These are phyloP conservation scores for Drosophila neonasuta DNA, from an alignment of 2,888 invertebrate genomes.

Conservation along the genomic window DNA sequence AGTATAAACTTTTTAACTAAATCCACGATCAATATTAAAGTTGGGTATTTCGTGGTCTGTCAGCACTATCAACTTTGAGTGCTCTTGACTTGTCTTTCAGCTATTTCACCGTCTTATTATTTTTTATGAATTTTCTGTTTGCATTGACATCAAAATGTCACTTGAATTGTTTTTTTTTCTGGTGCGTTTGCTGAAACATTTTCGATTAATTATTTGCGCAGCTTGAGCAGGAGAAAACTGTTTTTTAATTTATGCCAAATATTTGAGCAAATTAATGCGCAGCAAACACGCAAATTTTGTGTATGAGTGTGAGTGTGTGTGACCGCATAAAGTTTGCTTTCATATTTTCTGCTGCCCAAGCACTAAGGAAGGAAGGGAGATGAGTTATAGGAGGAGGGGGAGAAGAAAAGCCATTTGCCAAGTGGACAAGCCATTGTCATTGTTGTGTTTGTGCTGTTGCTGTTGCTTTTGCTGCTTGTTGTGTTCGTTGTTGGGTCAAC, in stretches of 20 bases:
- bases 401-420: constrained; percentile 17
- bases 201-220: constrained; percentile 62
- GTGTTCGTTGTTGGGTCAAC: constrained; percentile 35
- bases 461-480: constrained; percentile 23
- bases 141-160: constrained; percentile 75
- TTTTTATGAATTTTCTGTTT: constrained; percentile 44
- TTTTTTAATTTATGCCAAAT: constrained; percentile 61
- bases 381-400: neutral
- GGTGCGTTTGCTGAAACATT: constrained; percentile 42
- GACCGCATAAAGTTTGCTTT: constrained; percentile 47
- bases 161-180: constrained; percentile 39
- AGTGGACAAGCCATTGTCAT: constrained; percentile 42
- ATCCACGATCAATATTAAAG: neutral
- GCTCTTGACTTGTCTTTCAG: constrained; percentile 9
- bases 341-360: constrained; percentile 40
- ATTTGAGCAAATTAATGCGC: constrained; percentile 68
- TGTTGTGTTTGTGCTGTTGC: constrained; percentile 31
- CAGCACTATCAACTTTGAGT: neutral
- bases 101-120: constrained; percentile 10
- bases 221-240: constrained; percentile 15
- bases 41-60: constrained; percentile 5
- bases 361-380: neutral
- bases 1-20: too few relatives aligned
- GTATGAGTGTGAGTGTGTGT: neutral
- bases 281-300: constrained; percentile 55